Base-by-base conservation (phyloP, 37 sponge, comb jelly and placozoan species). In the Corticium candelabrum region DNA sequence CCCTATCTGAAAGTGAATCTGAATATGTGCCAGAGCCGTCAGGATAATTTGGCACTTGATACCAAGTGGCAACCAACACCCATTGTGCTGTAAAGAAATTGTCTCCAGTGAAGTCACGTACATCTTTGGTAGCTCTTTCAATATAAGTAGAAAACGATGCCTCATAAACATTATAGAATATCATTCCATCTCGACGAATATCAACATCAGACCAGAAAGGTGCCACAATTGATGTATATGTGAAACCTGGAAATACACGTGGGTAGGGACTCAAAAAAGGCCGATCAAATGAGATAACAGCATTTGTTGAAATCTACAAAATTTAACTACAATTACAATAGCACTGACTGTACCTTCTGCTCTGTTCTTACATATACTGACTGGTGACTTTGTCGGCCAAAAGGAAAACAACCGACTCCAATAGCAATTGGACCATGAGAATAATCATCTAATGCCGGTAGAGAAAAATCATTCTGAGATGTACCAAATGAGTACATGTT, bases 151-250 rank as follows among this genome's bases (percentile, higher is more conserved):
- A 50, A 11, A 21, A 50, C 21, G 62, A 50, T 27, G 33, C 36
- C 31, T 70, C 15, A 35, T 82, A 78, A 7, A 82, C 83, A 40
- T 85, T 34, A 38, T 87, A 90, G 31, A 37, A 37, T 56, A 87
- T 41, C 3, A 3, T 56, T 0, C 93, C 93, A 30, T 29, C 56
- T 3, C 38, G 1, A 37, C 85, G 39, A 0, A 77, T 67, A 69
- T 92, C 73, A 70, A 76, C 76, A 41, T 92, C 89, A 40, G 80
- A 40, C 87, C 89, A 88, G 81, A 81, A 92, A 35, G 87, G 85
- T 40, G 93, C 89, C 37, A 86, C 85, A 62, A 90, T 70, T 27
- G 62, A 50, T 50, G 62, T 11, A 50, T 27, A 50, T 27, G 15
- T 21, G 21, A 21, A 50, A 50, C 11, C 62, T 27, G 62, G 62